Evolutionary conservation across 23 tunicate genomes (phyloP), one percentile per base, ranked within the genome.

Genomic region (Halocynthia roretzi): DNA sequence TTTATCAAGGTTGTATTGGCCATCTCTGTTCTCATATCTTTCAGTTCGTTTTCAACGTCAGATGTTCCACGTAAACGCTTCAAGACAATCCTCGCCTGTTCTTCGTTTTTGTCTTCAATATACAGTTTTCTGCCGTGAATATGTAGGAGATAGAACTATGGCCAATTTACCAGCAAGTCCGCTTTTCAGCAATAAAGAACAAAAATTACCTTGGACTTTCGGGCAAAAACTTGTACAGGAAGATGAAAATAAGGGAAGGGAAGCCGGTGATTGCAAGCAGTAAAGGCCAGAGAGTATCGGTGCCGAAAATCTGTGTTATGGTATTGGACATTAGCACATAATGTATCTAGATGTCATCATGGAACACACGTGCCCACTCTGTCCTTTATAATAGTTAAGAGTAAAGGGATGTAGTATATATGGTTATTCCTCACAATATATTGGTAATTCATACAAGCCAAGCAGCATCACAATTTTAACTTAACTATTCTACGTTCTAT

Each of bases 191-290:
- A 31, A 31, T 31, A 31, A 31, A 31, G 44, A 31, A 31, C 44
- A 31, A 31, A 31, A 31, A 17, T 12, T 68, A 81, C 85, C 85
- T 81, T 60, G 85, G 85, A 56, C 85, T 81, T 50, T 71, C 67
- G 7, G 85, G 77, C 85, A 81, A 5, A 19, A 51, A 58, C 56
- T 23, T 18, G n/a, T 61, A 57, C 23, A 54, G 21, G 5, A 81
- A 6, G 10, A 81, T 53, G 56, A 69, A 81, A 10, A 81, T 22
- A 2, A 81, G 60, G 10, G 78, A 71, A 44, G 76, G 78, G 0
- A 81, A 18, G 53, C 85, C 85, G 5, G 75, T 72, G 0, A 81
- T 10, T 18, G 78, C 67, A 8, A 56, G 67, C 8, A 72, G 40
- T 6, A 81, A 7, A 10, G 85, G 78, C 85, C 85, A 81, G 7